These are phyloP conservation scores for Phrynocephalus forsythii DNA, from an alignment of 2,797 vertebrate species.

Conservation along the genomic window DNA sequence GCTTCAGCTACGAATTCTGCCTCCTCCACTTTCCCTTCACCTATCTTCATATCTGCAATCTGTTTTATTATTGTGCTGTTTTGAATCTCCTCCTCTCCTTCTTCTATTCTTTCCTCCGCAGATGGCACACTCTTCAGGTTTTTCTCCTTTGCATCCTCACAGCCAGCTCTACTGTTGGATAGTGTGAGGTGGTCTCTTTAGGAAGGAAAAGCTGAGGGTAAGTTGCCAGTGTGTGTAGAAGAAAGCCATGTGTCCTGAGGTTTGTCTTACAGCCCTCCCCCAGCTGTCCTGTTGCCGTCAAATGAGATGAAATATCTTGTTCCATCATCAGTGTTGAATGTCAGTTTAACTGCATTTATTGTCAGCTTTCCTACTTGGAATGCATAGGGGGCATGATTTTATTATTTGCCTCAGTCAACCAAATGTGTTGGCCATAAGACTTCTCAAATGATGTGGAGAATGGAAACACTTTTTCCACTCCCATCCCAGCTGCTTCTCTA, in stretches of 20 bases:
- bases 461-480: not conserved
- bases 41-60: too few species aligned
- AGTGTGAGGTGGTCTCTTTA: not conserved
- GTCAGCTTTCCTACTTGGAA: not conserved
- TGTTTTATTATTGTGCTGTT: too few species aligned
- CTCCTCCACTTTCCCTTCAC: too few species aligned
- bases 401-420: not conserved
- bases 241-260: not conserved
- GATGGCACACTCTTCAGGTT: too few species aligned
- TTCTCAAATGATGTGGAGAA: not conserved
- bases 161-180: not conserved
- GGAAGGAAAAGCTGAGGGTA: not conserved
- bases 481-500: not conserved
- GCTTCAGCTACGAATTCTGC: too few species aligned
- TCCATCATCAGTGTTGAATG: not conserved
- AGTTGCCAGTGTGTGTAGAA: not conserved
- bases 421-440: too few species aligned
- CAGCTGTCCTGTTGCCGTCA: not conserved
- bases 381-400: not conserved
- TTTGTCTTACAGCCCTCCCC: not conserved
- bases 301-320: not conserved
- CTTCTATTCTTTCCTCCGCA: too few species aligned
- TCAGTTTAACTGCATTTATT: not conserved
- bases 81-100: too few species aligned
- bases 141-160: too few species aligned